Percentiles rank a stretch among this genome's conserved stretches.
Conservation (phyloP, 2,797 vertebrate genomes). For the Triplophysa bombifrons region DNA sequence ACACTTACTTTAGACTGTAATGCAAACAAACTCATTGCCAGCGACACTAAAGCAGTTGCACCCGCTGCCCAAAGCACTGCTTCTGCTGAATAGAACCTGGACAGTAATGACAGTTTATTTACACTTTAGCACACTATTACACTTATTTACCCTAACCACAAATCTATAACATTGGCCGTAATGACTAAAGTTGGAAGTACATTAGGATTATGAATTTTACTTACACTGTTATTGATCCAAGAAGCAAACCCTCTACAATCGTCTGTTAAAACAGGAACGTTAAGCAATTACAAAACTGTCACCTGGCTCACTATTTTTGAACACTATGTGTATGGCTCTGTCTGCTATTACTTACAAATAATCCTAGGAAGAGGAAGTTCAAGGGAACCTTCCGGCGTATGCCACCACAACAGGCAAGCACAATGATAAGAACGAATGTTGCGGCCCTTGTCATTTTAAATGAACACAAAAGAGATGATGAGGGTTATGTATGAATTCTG, state of each 20-base stretch:
- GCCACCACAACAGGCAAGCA: constrained; percentile 77
- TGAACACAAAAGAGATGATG: constrained; percentile 54
- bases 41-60: constrained; percentile 75
- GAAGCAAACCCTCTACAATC: constrained; percentile 77
- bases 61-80: constrained; percentile 80
- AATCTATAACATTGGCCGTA: not conserved
- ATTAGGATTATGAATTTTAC: constrained; percentile 65
- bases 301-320: not conserved
- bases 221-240: constrained; percentile 80
- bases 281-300: constrained; percentile 1
- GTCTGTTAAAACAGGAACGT: constrained; percentile 67
- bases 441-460: constrained; percentile 64
- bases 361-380: constrained; percentile 82
- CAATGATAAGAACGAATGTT: constrained; percentile 70
- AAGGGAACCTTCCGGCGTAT: constrained; percentile 79
- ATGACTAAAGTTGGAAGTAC: constrained; percentile 45
- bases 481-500: constrained; percentile 32
- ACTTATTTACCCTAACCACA: not conserved
- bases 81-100: constrained; percentile 74
- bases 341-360: constrained; percentile 83
- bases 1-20: constrained; percentile 81
- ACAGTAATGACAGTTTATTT: constrained; percentile 42
- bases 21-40: constrained; percentile 79
- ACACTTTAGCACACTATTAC: not conserved
- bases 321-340: not conserved